Conservation (phyloP, 2,888 invertebrate species). For the Epinotia brunnichana region DNA sequence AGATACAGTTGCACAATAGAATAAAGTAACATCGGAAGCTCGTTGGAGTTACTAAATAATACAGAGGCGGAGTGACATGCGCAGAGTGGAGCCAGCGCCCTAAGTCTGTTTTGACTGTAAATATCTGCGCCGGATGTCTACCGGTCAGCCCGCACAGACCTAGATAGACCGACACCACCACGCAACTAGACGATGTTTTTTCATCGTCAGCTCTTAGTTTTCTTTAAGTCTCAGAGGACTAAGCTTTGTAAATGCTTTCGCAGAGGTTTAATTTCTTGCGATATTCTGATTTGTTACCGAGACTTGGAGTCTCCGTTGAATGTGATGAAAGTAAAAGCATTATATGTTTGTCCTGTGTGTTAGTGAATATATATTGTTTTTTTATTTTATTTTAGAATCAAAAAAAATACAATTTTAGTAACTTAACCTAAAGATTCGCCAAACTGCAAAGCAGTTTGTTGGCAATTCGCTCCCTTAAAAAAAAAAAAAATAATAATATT, state of each 20-base stretch:
- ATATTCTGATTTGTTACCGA: conserved; percentile 22
- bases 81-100: conserved; percentile 71
- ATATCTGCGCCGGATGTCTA: conserved; percentile 76
- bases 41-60: conserved; percentile 84
- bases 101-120: conserved; percentile 81
- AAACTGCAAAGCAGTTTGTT: no score
- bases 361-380: no score
- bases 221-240: conserved; percentile 35
- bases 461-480: no score
- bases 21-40: conserved; percentile 83
- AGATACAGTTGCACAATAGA: conserved; percentile 80
- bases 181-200: conserved; percentile 39
- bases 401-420: no score
- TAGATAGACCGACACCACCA: conserved; percentile 22
- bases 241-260: conserved; percentile 33
- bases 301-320: conserved; percentile 8
- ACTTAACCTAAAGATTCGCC: no score
- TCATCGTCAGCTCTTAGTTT: conserved; percentile 40
- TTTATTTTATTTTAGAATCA: no score
- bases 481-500: no score
- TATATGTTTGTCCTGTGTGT: no score
- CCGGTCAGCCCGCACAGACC: conserved; percentile 44
- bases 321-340: conserved; percentile 4
- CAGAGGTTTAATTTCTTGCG: conserved; percentile 26
- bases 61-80: conserved; percentile 79